These are phyloP conservation scores for Antechinus flavipes DNA, from an alignment of 2,113 vertebrate genomes.

Conservation along the genomic window DNA sequence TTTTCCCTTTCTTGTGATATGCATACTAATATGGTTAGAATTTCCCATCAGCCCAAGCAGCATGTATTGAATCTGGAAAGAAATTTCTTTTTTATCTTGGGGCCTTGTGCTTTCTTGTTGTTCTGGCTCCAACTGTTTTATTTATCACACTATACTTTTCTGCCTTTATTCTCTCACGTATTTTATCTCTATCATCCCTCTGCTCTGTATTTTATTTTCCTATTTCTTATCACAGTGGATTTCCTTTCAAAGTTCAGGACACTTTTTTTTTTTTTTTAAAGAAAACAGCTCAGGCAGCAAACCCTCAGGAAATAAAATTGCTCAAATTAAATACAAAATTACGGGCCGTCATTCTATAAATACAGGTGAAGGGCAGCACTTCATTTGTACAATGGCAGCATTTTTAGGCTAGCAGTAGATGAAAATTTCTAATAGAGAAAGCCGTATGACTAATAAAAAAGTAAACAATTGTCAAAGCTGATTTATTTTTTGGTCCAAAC, in stretches of 20 bases:
- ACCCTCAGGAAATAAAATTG: constrained; percentile 51
- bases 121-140: constrained; percentile 27
- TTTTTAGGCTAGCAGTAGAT: constrained; percentile 17
- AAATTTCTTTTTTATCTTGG: constrained; percentile 34
- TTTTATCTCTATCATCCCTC: constrained; percentile 53
- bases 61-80: constrained; percentile 13
- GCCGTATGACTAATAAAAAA: constrained; percentile 25
- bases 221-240: constrained; percentile 51
- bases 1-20: neutral
- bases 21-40: constrained; percentile 18
- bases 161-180: constrained; percentile 57
- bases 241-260: constrained; percentile 47
- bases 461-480: neutral
- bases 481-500: constrained; percentile 45
- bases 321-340: constrained; percentile 55
- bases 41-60: neutral
- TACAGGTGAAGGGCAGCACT: constrained; percentile 35
- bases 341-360: constrained; percentile 16
- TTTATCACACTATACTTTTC: constrained; percentile 52
- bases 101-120: constrained; percentile 21
- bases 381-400: neutral
- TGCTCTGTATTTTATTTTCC: constrained; percentile 61
- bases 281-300: constrained; percentile 53
- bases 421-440: constrained; percentile 24
- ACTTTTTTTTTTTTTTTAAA: constrained; percentile 24